These are phyloP conservation scores for Volucella inflata DNA, from an alignment of 2,888 invertebrate genomes.

Conservation along the genomic window DNA sequence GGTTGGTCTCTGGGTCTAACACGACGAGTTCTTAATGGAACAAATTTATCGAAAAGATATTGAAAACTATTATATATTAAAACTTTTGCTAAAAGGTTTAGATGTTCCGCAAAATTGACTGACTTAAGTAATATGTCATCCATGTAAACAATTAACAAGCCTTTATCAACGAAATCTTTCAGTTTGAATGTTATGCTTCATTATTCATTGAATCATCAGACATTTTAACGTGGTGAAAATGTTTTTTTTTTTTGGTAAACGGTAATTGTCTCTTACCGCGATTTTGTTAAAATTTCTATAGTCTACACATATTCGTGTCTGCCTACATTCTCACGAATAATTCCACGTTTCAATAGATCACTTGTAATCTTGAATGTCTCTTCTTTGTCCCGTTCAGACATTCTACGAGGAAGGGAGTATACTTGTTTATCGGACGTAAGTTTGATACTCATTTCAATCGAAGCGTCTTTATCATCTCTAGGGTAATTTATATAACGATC, in stretches of 20 bases:
- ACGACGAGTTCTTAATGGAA: too few relatives aligned
- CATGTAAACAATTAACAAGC: conserved; percentile 50
- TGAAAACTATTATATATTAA: too few relatives aligned
- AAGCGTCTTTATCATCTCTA: not conserved
- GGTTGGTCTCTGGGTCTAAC: too few relatives aligned
- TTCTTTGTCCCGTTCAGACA: not conserved
- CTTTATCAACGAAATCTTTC: too few relatives aligned
- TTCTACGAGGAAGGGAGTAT: not conserved
- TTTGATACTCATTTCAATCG: not conserved
- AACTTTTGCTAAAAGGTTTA: conserved; percentile 12
- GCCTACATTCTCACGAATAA: conserved; percentile 10
- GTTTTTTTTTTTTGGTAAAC: conserved; percentile 45
- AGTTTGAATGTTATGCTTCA: conserved; percentile 20
- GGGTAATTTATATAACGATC: too few relatives aligned
- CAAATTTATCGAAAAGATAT: too few relatives aligned
- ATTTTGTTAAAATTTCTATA: conserved; percentile 24
- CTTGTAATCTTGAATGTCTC: not conserved
- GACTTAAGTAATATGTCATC: conserved; percentile 41
- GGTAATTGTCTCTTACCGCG: conserved; percentile 38
- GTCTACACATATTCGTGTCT: conserved; percentile 20
- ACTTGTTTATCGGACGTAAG: conserved; percentile 1
- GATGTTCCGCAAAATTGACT: conserved; percentile 2
- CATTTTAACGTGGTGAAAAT: conserved; percentile 69
- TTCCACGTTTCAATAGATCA: not conserved
- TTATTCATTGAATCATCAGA: conserved; percentile 58